Evolutionary conservation across 2,797 vertebrate genomes (phyloP).

Genomic region (Pterois miles): DNA sequence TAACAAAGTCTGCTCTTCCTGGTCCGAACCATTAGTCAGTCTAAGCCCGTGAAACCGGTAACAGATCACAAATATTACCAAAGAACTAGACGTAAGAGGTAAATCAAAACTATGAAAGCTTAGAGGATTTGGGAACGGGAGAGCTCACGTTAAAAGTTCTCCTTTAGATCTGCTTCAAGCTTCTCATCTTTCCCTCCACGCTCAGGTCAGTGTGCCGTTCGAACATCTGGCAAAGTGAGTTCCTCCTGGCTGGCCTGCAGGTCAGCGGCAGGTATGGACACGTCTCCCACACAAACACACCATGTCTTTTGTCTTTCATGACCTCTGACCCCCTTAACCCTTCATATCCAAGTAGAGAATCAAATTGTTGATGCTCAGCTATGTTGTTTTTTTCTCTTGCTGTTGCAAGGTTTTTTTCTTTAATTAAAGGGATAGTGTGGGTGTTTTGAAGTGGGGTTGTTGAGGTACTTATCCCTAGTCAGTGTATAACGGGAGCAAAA

Average conservation of each 20-base stretch:
- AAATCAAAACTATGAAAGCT: background rate
- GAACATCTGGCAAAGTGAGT: constrained; percentile 97
- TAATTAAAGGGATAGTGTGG: too few relatives aligned
- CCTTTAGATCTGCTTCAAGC: constrained; percentile 18
- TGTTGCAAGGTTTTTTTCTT: too few relatives aligned
- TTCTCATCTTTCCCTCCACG: constrained; percentile 19
- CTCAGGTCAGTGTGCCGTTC: constrained; percentile 97
- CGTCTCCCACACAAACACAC: background rate
- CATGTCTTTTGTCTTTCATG: background rate
- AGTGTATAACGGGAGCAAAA: too few relatives aligned
- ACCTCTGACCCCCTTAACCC: background rate
- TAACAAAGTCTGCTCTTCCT: background rate
- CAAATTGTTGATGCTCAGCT: background rate
- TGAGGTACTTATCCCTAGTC: too few relatives aligned
- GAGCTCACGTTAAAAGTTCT: background rate
- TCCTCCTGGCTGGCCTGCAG: constrained; percentile 64
- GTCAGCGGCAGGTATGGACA: constrained; percentile 78
- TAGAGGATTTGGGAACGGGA: rapidly evolving
- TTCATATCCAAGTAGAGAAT: background rate
- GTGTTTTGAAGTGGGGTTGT: rapidly evolving
- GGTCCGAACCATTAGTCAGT: background rate
- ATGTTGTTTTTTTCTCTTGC: too few relatives aligned
- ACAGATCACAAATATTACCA: background rate
- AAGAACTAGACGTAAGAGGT: background rate
- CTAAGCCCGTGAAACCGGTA: background rate